Percentiles rank a stretch among this genome's conserved stretches.
phyloP scores from a whole-genome alignment of 2,797 vertebrate species.

The Kryptolebias ocellatus region DNA sequence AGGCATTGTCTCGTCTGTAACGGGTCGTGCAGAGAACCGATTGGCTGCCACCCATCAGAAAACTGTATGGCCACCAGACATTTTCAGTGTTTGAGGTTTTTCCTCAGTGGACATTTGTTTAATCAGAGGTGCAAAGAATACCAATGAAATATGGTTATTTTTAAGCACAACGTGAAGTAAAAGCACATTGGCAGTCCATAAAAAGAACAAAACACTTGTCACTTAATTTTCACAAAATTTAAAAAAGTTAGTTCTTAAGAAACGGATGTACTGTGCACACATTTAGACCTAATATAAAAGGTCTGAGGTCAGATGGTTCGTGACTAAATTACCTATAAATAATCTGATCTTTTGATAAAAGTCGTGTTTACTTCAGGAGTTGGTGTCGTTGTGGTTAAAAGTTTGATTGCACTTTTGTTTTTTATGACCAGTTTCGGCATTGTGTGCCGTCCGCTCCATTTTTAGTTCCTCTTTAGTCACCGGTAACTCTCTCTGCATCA shows the following conservation, averaged over 20 bases:
- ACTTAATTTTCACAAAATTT: no score
- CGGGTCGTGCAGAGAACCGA: slow-evolving; percentile 37
- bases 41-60: slow-evolving; percentile 37
- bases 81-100: slow-evolving; percentile 3
- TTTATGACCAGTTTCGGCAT: no score
- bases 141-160: background rate
- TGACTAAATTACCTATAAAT: no score
- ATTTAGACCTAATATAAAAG: no score
- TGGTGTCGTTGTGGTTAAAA: background rate
- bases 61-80: slow-evolving; percentile 19
- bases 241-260: no score
- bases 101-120: background rate
- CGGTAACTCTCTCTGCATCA: no score
- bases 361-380: background rate
- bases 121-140: background rate
- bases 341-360: no score
- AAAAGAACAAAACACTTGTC: background rate
- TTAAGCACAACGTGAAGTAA: background rate
- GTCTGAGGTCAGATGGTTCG: background rate
- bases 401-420: background rate
- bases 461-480: no score
- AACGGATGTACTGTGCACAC: no score
- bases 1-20: slow-evolving; percentile 42
- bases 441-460: no score
- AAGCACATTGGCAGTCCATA: background rate